Evolutionary conservation across 2,113 vertebrate species (phyloP).

Genomic region (cattle (Bos taurus)): ARS-UCD2.0 NC_037350.1:9348501-9349000

Average conservation of each 20-base stretch:
- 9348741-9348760: neutral
- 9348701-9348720: neutral
- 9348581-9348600: neutral
- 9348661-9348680: neutral
- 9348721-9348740: neutral
- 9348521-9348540: neutral
- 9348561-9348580: neutral
- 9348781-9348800: neutral
- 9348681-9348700: neutral
- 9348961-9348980: neutral
- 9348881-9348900: neutral
- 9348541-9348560: fast-evolving
- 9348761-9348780: neutral
- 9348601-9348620: neutral
- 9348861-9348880: neutral
- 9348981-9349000: neutral
- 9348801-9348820: neutral
- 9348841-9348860: neutral
- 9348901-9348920: neutral
- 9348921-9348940: neutral
- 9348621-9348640: neutral
- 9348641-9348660: neutral
- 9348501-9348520: neutral
- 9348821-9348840: neutral
- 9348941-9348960: neutral